Conservation (phyloP, 2,888 invertebrate species). For the Pristionchus mayeri region DNA sequence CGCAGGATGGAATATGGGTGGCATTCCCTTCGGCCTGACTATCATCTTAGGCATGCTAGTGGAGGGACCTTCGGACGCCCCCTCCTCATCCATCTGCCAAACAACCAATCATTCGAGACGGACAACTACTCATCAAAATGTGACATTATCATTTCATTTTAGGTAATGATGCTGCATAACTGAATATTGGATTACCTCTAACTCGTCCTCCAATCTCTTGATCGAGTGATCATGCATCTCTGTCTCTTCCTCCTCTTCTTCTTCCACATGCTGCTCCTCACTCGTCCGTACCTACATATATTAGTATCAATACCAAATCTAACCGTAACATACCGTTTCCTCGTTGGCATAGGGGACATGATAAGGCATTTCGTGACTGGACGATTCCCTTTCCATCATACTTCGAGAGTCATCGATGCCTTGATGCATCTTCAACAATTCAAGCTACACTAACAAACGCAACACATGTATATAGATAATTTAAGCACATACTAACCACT, state of each 20-base stretch:
- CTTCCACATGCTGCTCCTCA: background rate
- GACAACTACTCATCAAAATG: background rate
- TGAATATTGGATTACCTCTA: background rate
- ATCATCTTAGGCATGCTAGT: constrained; percentile 36
- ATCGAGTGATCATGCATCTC: background rate
- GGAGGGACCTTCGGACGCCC: background rate
- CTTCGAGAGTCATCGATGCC: background rate
- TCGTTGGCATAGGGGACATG: constrained; percentile 8
- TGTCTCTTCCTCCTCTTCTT: background rate
- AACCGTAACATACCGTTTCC: background rate
- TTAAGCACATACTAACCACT: no score
- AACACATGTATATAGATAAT: background rate
- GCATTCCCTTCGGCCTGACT: background rate
- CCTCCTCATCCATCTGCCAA: constrained; percentile 16
- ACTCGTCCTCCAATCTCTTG: constrained; percentile 20
- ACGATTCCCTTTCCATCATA: background rate
- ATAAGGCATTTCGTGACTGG: background rate
- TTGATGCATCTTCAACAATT: background rate
- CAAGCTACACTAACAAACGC: background rate
- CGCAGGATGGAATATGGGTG: constrained; percentile 11
- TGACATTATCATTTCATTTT: background rate
- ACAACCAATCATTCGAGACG: no score
- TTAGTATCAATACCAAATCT: background rate
- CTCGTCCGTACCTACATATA: constrained; percentile 30
- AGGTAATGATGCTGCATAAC: background rate